Evolutionary conservation across 2,888 invertebrate species (phyloP).

Genomic region (Platycheirus albimanus): DNA sequence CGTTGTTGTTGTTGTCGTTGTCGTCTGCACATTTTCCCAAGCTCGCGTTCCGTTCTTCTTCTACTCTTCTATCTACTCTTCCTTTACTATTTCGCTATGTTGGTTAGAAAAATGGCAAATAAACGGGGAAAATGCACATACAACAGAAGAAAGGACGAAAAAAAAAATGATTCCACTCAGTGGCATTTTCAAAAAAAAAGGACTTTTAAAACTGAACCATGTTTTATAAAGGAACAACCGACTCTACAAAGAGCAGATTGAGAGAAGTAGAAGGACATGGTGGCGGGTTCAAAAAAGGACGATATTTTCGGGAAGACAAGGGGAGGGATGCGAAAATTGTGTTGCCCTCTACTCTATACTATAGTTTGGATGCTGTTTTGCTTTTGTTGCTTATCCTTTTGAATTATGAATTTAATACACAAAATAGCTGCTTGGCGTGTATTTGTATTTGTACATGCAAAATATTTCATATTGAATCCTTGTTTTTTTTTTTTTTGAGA

Average conservation of each 20-base stretch:
- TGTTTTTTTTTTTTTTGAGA: constrained; percentile 12
- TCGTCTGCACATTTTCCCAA: constrained; percentile 74
- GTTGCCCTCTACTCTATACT: constrained; percentile 27
- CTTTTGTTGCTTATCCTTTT: constrained; percentile 23
- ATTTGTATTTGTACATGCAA: constrained; percentile 69
- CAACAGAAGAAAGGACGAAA: constrained; percentile 40
- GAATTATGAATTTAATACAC: constrained; percentile 73
- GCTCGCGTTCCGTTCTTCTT: constrained; percentile 36
- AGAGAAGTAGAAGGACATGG: constrained; percentile 15
- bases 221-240: constrained; percentile 50
- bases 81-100: constrained; percentile 18
- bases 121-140: constrained; percentile 67
- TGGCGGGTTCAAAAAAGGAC: too few species aligned
- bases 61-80: too few species aligned
- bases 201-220: constrained; percentile 56
- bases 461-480: constrained; percentile 68
- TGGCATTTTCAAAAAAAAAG: constrained; percentile 57
- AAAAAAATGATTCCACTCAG: constrained; percentile 30
- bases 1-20: not conserved
- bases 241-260: constrained; percentile 30
- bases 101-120: constrained; percentile 73
- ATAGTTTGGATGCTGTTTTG: constrained; percentile 41
- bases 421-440: constrained; percentile 66
- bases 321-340: constrained; percentile 5
- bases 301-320: constrained; percentile 10